Conservation (phyloP, 64 coral and sea anemone species). For the Pachyseris speciosa region DNA sequence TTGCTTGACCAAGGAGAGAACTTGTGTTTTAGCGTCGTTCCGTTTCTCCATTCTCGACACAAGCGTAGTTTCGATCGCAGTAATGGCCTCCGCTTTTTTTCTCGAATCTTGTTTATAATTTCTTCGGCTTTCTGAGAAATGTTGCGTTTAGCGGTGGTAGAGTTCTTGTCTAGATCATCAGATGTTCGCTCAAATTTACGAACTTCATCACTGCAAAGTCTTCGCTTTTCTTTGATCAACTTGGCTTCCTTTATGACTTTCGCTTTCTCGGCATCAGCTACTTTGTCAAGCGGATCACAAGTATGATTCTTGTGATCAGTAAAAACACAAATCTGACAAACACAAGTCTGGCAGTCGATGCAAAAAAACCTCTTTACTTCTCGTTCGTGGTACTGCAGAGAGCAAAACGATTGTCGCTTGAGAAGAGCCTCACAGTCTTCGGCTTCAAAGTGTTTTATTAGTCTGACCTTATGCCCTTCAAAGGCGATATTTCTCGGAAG, state of each 20-base stretch:
- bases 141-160: neutral
- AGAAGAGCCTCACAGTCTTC: neutral
- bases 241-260: neutral
- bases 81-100: neutral
- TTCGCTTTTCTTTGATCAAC: neutral
- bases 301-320: neutral
- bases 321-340: neutral
- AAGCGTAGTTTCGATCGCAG: neutral
- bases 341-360: neutral
- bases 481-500: too few relatives aligned
- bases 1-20: neutral
- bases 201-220: neutral
- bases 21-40: neutral
- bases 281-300: neutral
- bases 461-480: too few relatives aligned
- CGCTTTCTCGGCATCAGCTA: neutral
- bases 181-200: neutral
- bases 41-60: neutral
- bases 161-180: neutral
- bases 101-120: neutral
- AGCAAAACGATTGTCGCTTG: neutral
- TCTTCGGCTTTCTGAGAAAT: neutral
- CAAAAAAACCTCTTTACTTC: neutral
- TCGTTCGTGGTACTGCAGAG: constrained; percentile 3
- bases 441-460: neutral